Evolutionary conservation across 2,888 invertebrate genomes (phyloP).

Genomic region (Hypena proboscidalis): DNA sequence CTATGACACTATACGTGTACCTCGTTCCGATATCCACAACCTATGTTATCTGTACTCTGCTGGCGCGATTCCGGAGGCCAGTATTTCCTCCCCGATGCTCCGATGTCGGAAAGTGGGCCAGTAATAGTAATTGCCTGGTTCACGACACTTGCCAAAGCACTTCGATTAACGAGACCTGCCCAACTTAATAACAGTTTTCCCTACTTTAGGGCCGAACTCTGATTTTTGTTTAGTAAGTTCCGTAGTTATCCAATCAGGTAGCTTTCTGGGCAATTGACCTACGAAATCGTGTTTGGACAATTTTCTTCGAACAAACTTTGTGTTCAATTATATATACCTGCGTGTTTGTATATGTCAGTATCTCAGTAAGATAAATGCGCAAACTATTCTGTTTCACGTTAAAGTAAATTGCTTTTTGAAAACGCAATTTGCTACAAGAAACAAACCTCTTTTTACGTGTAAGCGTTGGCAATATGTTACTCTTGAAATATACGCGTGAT

Average conservation of each 20-base stretch:
- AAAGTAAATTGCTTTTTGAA: background rate
- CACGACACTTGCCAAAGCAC: conserved; percentile 62
- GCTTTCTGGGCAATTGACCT: background rate
- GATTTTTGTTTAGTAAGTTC: conserved; percentile 1
- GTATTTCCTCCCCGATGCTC: conserved; percentile 47
- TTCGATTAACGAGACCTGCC: conserved; percentile 57
- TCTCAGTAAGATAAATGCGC: background rate
- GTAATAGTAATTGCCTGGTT: conserved; percentile 64
- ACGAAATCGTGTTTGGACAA: background rate
- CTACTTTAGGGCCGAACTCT: conserved; percentile 7
- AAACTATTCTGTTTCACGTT: background rate
- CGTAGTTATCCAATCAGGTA: background rate
- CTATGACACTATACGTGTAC: too few species aligned
- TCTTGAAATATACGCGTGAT: conserved; percentile 1
- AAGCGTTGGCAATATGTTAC: conserved; percentile 3
- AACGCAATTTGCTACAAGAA: background rate
- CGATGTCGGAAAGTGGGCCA: conserved; percentile 47
- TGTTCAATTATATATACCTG: too few species aligned
- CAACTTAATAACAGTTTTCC: conserved; percentile 35
- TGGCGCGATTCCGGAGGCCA: conserved; percentile 43
- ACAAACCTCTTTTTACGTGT: background rate
- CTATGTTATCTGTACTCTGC: conserved; percentile 39
- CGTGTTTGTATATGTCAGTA: too few species aligned
- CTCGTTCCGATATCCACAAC: background rate
- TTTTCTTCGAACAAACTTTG: background rate